These are phyloP conservation scores for Rhagophthalmus giganteus DNA, from an alignment of 2,888 invertebrate species.

Conservation along the genomic window DNA sequence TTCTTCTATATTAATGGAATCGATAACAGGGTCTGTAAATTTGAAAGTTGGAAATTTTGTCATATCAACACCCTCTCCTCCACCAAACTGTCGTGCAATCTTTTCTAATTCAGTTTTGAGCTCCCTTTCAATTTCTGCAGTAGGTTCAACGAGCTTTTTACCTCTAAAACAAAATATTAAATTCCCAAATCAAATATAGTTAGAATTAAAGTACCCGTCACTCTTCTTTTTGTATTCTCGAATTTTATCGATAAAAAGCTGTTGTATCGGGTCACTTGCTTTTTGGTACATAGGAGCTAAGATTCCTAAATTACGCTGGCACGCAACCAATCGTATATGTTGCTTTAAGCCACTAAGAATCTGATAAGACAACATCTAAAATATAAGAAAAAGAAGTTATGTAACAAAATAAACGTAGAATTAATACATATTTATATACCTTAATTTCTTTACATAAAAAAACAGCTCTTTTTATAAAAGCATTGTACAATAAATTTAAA, in stretches of 20 bases:
- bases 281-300: slow-evolving; percentile 69
- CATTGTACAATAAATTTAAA: too few species aligned
- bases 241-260: slow-evolving; percentile 90
- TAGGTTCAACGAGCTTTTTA: slow-evolving; percentile 81
- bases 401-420: too few species aligned
- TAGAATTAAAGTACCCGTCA: slow-evolving; percentile 64
- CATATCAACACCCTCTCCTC: slow-evolving; percentile 79
- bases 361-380: slow-evolving; percentile 50
- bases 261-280: slow-evolving; percentile 87
- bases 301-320: slow-evolving; percentile 73
- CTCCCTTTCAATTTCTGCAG: slow-evolving; percentile 75
- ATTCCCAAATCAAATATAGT: neutral
- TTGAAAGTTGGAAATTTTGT: slow-evolving; percentile 85
- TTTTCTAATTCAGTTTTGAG: slow-evolving; percentile 78
- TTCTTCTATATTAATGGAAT: slow-evolving; percentile 62
- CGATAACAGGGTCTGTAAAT: slow-evolving; percentile 74
- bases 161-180: slow-evolving; percentile 60
- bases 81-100: slow-evolving; percentile 75
- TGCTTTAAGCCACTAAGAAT: slow-evolving; percentile 46
- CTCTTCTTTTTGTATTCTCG: slow-evolving; percentile 86
- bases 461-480: too few species aligned
- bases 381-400: slow-evolving; percentile 32
- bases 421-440: too few species aligned
- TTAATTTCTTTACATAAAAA: too few species aligned
- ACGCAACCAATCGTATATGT: slow-evolving; percentile 50